These are phyloP conservation scores for Chymomyza fuscimana DNA, from an alignment of 2,888 invertebrate genomes.

Conservation along the genomic window DNA sequence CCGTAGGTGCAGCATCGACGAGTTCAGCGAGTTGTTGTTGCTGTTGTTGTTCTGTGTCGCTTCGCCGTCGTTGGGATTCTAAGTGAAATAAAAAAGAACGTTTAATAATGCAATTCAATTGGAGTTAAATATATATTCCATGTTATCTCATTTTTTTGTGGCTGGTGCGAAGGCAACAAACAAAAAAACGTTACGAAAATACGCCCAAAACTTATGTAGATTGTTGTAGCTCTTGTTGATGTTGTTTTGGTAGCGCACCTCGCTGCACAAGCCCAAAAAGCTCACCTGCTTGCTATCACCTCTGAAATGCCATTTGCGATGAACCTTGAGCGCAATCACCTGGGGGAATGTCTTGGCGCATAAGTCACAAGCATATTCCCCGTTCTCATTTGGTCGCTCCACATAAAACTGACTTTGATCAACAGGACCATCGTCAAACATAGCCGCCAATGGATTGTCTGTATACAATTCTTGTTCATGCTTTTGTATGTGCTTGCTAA, in stretches of 20 bases:
- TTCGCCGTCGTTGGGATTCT: slow-evolving; percentile 65
- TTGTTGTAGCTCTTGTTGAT: slow-evolving; percentile 9
- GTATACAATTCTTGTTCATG: slow-evolving; percentile 79
- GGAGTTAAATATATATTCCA: not conserved
- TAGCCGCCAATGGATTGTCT: slow-evolving; percentile 78
- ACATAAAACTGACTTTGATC: slow-evolving; percentile 78
- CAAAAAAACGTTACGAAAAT: slow-evolving; percentile 23
- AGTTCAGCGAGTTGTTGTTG: slow-evolving; percentile 60
- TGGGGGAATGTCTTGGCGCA: slow-evolving; percentile 79
- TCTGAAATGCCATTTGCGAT: slow-evolving; percentile 81
- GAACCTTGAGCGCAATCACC: slow-evolving; percentile 80
- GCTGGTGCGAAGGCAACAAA: slow-evolving; percentile 77
- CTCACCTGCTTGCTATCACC: slow-evolving; percentile 80
- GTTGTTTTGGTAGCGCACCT: slow-evolving; percentile 54
- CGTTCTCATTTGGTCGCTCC: slow-evolving; percentile 78
- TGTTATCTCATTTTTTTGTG: slow-evolving; percentile 64
- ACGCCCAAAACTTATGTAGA: slow-evolving; percentile 13
- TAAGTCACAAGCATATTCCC: slow-evolving; percentile 79
- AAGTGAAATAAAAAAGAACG: slow-evolving; percentile 8
- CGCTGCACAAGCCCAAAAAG: slow-evolving; percentile 78
- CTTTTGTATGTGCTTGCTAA: slow-evolving; percentile 78
- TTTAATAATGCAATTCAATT: slow-evolving; percentile 3
- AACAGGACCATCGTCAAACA: slow-evolving; percentile 79
- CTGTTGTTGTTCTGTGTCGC: slow-evolving; percentile 62
- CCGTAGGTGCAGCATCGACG: slow-evolving; percentile 72